These are phyloP conservation scores for Melopsittacus undulatus DNA, from an alignment of 2,797 vertebrate species.

Conservation along the genomic window DNA sequence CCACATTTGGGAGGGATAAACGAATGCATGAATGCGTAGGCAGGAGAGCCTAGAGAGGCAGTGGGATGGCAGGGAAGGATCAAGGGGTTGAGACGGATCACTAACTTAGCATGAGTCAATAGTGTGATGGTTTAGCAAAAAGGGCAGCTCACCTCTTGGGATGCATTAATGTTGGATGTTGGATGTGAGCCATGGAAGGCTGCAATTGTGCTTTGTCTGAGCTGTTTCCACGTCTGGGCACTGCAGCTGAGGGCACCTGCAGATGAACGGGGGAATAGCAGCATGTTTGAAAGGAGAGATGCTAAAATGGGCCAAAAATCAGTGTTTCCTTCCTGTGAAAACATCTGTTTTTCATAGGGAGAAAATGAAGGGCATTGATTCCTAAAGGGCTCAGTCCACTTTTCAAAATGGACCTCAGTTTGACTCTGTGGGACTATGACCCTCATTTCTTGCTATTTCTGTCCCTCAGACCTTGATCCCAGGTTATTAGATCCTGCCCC, in stretches of 20 bases:
- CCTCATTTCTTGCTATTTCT: neutral
- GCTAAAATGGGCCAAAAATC: neutral
- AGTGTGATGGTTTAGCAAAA: conserved; percentile 61
- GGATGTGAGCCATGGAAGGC: conserved; percentile 40
- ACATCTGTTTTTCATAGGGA: neutral
- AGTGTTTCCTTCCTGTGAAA: neutral
- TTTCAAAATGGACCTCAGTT: neutral
- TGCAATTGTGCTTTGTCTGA: conserved; percentile 22
- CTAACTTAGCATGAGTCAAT: conserved; percentile 66
- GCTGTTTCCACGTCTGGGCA: neutral
- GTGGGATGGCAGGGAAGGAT: conserved; percentile 30
- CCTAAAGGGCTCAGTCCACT: neutral
- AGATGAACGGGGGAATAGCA: neutral
- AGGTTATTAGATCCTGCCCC: neutral
- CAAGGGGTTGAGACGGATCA: conserved; percentile 55
- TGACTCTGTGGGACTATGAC: neutral
- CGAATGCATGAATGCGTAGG: conserved; percentile 42
- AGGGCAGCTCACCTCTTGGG: conserved; percentile 63
- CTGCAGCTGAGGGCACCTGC: neutral
- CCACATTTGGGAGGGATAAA: conserved; percentile 41
- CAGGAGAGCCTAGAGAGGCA: conserved; percentile 29
- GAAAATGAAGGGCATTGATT: neutral
- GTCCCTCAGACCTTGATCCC: neutral
- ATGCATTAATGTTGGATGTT: conserved; percentile 52
- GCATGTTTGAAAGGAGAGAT: neutral